Base-by-base conservation (phyloP, 2,797 vertebrate genomes). In the Enteromius fasciolatus region DNA sequence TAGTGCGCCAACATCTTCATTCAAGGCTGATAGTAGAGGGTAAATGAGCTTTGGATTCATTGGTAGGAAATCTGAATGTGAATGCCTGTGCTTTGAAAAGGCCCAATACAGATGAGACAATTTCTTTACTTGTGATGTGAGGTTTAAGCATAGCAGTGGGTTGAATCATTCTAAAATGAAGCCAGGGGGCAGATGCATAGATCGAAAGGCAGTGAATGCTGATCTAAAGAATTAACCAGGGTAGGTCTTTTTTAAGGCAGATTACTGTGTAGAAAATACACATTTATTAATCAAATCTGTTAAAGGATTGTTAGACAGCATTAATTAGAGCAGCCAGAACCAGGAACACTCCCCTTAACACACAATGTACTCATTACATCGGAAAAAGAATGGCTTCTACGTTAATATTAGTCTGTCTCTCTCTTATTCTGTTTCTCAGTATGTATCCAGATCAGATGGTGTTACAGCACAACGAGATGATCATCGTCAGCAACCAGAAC, bases 1-100 rank as follows among this genome's bases (percentile, higher is more conserved):
- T 83, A 86, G 76, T 50, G 78, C 70, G 39, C 67, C 79, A 79
- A 89, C 68, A 83, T 69, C 80, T 87, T 76, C 68, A 85, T 89
- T 86, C 84, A 83, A 46, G n/a, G 76, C 77, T 82, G 74, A 83
- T 80, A 36, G 80, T 77, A 80, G 28, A 78, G 68, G 68, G 44
- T 48, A 84, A 81, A 83, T 82, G 61, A 50, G 66, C 83, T 63
- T 85, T 41, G 68, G 52, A 80, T 85, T 83, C 68, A 74, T 57
- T 83, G 23, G 63, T 33, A 59, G 48, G 20, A 70, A 66, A 85
- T 86, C 64, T 69, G 31, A 86, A 90, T 85, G 69, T 85, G 78
- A 81, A 87, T 84, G 82, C 50, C 5, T 66, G 39, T 23, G 46
- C n/a, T 54, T 59, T 70, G 72, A 82, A 77, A 70, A 68, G 50